A percentile compares a stretch with the other conserved stretches of the same genome.
phyloP scores from a whole-genome alignment of 2,113 vertebrate genomes.

The Dinomys branickii region DNA sequence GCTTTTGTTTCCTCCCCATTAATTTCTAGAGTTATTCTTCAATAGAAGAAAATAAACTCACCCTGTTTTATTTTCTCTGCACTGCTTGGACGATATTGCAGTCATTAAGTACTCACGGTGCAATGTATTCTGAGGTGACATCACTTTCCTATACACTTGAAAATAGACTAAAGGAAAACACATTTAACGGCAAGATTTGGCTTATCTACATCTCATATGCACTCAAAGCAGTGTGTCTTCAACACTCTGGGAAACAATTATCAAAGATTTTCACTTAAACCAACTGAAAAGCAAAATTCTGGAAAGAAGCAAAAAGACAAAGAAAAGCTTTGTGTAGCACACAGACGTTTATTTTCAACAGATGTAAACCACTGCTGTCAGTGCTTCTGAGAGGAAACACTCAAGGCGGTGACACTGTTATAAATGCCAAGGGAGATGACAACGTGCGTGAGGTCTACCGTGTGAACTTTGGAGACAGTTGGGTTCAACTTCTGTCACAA shows the following conservation, averaged over 20 bases:
- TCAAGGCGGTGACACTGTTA: neutral
- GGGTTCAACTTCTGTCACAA: neutral
- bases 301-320: constrained; percentile 34
- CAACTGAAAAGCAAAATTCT: neutral
- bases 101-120: constrained; percentile 76
- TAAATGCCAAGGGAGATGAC: neutral
- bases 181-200: constrained; percentile 68
- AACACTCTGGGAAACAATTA: constrained; percentile 54
- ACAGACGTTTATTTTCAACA: neutral
- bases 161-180: constrained; percentile 69
- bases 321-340: neutral
- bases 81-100: constrained; percentile 66
- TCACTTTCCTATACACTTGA: constrained; percentile 68
- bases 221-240: constrained; percentile 73
- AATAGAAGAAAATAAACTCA: constrained; percentile 54
- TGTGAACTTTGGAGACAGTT: neutral
- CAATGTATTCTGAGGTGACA: constrained; percentile 73
- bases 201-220: constrained; percentile 83
- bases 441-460: neutral
- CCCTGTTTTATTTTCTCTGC: constrained; percentile 53
- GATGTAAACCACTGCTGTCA: neutral
- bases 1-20: constrained; percentile 51
- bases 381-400: neutral
- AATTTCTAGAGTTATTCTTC: constrained; percentile 38
- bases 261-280: constrained; percentile 35